Percentiles rank a stretch among this genome's conserved stretches.
Conservation (phyloP, 2,888 invertebrate genomes). For the Phyllotreta cruciferae region DNA sequence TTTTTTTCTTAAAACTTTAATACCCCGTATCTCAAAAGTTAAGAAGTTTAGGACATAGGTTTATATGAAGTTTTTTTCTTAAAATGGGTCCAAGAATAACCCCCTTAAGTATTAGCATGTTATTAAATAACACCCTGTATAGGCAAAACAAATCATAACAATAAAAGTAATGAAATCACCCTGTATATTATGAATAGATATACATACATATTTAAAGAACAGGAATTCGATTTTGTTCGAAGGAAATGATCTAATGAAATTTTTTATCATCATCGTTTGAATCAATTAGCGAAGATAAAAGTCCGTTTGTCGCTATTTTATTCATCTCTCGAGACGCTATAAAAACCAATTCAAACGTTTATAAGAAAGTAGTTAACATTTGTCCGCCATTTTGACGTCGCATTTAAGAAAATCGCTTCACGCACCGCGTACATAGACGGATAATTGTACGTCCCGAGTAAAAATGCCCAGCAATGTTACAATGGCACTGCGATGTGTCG, state of each 20-base stretch:
- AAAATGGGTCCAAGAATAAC: too few species aligned
- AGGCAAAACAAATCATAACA: too few species aligned
- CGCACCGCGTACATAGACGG: constrained; percentile 50
- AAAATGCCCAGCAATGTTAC: constrained; percentile 52
- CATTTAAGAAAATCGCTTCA: constrained; percentile 51
- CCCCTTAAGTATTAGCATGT: too few species aligned
- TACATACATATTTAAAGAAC: constrained; percentile 19
- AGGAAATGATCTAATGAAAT: constrained; percentile 28
- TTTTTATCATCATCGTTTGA: constrained; percentile 36
- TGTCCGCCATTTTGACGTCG: constrained; percentile 50
- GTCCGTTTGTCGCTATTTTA: constrained; percentile 39
- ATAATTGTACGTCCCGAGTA: constrained; percentile 51
- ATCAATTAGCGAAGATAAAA: constrained; percentile 46
- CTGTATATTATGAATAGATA: too few species aligned
- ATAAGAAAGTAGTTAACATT: constrained; percentile 49
- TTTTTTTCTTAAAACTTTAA: too few species aligned
- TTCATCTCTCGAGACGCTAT: constrained; percentile 42
- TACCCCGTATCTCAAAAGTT: too few species aligned
- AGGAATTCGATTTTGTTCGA: constrained; percentile 20
- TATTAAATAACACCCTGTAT: too few species aligned
- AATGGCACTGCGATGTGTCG: constrained; percentile 44
- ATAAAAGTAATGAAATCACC: too few species aligned
- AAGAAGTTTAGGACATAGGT: too few species aligned
- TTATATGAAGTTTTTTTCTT: too few species aligned
- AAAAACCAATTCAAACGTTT: constrained; percentile 46